Evolutionary conservation across 2,888 invertebrate genomes (phyloP), one percentile per base, ranked within the genome.

Genomic region (Julus scanicus): DNA sequence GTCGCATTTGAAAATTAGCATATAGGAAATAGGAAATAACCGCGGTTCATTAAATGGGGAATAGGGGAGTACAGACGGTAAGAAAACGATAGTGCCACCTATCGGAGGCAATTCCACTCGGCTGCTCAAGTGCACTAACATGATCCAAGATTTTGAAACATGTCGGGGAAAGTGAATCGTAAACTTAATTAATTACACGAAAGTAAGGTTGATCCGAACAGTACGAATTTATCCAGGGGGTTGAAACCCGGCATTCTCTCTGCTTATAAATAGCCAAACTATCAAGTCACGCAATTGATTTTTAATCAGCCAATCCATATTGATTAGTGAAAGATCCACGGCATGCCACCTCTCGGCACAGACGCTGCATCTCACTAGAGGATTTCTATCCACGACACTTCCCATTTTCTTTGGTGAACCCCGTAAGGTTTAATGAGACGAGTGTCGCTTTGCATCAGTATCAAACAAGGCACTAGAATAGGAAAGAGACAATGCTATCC

Each of bases 171-270:
- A 17, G 53, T 63, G 63, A 63, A 63, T 63, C n/a, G 63, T n/a
- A n/a, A 63, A 63, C 63, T 63, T 63, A 63, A 63, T 63, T 63
- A 63, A 63, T 44, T 44, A 44, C 44, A 63, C n/a, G 63, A 63
- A 63, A 63, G 53, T 17, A 63, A 17, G 20, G n/a, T 63, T 63
- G 63, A 63, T 63, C n/a, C n/a, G 63, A 63, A 63, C 17, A 53
- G 11, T 13, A 15, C 53, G 53, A 11, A 3, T 53, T 53, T 53
- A 13, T 53, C 17, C 13, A 44, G 53, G 53, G 53, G 53, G 15
- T 13, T 53, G 11, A 13, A 53, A 15, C 53, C 63, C 17, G 63
- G 63, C 15, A 63, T 15, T n/a, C n/a, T 17, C 63, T 63, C 63
- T n/a, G n/a, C 6, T n/a, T n/a, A n/a, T 63, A n/a, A 63, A 63